phyloP scores from a whole-genome alignment of 2,888 invertebrate species.

The Vanessa cardui region DNA sequence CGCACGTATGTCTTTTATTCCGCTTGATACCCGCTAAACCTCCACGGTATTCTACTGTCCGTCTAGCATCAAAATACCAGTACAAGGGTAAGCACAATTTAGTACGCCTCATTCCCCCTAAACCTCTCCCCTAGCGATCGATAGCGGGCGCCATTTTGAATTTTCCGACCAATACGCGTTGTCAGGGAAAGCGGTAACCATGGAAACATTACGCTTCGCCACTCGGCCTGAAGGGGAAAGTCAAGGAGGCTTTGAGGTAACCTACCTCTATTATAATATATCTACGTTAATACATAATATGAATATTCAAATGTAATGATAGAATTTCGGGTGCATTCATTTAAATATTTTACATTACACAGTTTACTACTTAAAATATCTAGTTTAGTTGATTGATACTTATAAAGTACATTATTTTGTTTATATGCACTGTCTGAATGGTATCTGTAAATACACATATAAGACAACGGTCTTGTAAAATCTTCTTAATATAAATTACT shows the following conservation, averaged over 20 bases:
- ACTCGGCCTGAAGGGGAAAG: slow-evolving; percentile 70
- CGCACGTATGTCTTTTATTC: not conserved
- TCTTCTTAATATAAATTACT: too few species aligned
- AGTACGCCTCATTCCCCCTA: slow-evolving; percentile 53
- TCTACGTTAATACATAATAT: slow-evolving; percentile 6
- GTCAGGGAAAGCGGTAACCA: slow-evolving; percentile 74
- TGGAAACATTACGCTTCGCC: slow-evolving; percentile 61
- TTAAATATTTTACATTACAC: too few species aligned
- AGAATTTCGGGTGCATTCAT: not conserved
- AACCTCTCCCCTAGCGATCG: slow-evolving; percentile 66
- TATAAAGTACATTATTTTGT: too few species aligned
- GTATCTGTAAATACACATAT: too few species aligned
- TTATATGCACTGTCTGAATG: too few species aligned
- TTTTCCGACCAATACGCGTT: slow-evolving; percentile 81
- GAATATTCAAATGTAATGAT: not conserved
- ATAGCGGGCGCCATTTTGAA: slow-evolving; percentile 77
- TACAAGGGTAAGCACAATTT: slow-evolving; percentile 56
- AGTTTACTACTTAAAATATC: slow-evolving; percentile 13
- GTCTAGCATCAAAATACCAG: slow-evolving; percentile 33
- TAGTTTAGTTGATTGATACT: too few species aligned
- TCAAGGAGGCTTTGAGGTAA: slow-evolving; percentile 58
- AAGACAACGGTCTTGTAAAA: too few species aligned
- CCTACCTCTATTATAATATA: slow-evolving; percentile 24
- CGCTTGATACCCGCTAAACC: not conserved
- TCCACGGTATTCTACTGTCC: not conserved